A percentile compares a stretch with the other conserved stretches of the same genome.
Evolutionary conservation across 2,888 invertebrate genomes (phyloP).

Genomic region (Dione juno): DNA sequence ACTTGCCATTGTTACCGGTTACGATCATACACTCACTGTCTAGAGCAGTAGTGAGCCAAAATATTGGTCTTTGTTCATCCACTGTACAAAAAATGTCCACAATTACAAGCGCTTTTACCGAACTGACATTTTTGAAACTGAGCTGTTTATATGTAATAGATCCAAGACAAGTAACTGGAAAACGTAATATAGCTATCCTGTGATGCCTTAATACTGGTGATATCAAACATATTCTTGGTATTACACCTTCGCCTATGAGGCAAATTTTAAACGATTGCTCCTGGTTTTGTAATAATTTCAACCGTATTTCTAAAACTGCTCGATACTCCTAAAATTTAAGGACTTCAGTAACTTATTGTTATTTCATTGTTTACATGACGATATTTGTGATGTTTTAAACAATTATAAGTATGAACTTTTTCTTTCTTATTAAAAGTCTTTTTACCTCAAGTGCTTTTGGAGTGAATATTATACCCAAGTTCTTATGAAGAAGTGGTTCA

Average conservation of each 20-base stretch:
- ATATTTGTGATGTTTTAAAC: too few relatives aligned
- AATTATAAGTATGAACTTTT: too few relatives aligned
- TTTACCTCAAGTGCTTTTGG: slow-evolving; percentile 70
- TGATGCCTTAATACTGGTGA: slow-evolving; percentile 59
- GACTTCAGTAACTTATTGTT: slow-evolving; percentile 9
- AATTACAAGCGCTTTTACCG: slow-evolving; percentile 60
- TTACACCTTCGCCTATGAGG: slow-evolving; percentile 74
- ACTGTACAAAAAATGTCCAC: slow-evolving; percentile 56
- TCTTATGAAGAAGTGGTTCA: slow-evolving; percentile 73
- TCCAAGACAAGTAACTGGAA: slow-evolving; percentile 75
- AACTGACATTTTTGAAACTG: slow-evolving; percentile 66
- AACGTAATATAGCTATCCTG: slow-evolving; percentile 57
- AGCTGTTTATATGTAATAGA: slow-evolving; percentile 63
- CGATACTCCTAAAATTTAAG: slow-evolving; percentile 68
- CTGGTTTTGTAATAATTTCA: slow-evolving; percentile 70
- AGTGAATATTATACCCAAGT: slow-evolving; percentile 69
- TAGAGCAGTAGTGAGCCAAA: slow-evolving; percentile 60
- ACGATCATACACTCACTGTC: slow-evolving; percentile 55
- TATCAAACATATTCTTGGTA: slow-evolving; percentile 69
- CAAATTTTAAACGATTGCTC: slow-evolving; percentile 73
- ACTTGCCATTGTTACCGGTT: slow-evolving; percentile 57
- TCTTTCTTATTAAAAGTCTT: background rate
- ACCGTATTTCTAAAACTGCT: slow-evolving; percentile 71
- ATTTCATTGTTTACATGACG: background rate
- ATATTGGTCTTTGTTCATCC: slow-evolving; percentile 62